A percentile compares a stretch with the other conserved stretches of the same genome.
phyloP scores from a whole-genome alignment of 2,113 vertebrate genomes.

The Lepus europaeus region DNA sequence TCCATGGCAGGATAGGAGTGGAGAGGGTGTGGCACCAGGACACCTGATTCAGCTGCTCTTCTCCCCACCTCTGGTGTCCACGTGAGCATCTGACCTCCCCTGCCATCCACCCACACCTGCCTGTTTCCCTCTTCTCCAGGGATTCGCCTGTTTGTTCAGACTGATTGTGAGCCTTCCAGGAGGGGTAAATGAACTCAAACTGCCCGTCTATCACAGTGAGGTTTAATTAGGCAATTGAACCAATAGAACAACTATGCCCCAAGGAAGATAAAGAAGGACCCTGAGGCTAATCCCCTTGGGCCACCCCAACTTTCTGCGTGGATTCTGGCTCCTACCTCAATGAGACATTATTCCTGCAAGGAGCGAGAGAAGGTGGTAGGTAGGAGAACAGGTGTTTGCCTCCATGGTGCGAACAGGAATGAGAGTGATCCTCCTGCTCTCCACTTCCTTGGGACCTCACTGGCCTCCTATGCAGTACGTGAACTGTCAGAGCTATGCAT shows the following conservation, averaged over 20 bases:
- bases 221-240: conserved; percentile 75
- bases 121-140: neutral
- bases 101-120: neutral
- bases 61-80: neutral
- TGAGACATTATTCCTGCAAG: neutral
- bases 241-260: neutral
- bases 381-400: neutral
- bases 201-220: neutral
- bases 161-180: neutral
- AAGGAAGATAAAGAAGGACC: conserved; percentile 55
- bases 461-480: neutral
- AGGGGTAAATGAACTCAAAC: conserved; percentile 68
- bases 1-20: neutral
- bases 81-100: neutral
- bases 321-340: conserved; percentile 37
- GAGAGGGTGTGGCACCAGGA: fast-evolving
- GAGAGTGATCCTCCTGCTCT: too few species aligned
- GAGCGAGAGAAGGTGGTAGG: neutral
- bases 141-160: neutral
- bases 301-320: conserved; percentile 2
- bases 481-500: neutral
- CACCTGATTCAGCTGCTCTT: neutral
- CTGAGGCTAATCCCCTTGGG: neutral
- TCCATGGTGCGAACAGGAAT: neutral
- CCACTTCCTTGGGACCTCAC: neutral